Base-by-base conservation (phyloP, 2,888 invertebrate genomes). In the Theodoxus fluviatilis region DNA sequence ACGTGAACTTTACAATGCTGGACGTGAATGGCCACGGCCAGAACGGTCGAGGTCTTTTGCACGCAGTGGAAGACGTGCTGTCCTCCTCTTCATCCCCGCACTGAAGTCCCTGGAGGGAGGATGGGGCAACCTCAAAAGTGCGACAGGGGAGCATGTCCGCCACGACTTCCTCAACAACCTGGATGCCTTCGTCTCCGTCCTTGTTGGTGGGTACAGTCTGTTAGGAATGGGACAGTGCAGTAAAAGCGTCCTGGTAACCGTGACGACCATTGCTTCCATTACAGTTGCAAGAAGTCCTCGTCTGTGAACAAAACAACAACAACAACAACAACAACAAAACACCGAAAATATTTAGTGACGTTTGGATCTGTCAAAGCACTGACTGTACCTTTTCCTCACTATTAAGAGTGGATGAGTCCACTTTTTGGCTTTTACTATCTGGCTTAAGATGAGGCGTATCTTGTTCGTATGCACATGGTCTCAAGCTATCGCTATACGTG, bases 181-280 rank as follows among this genome's bases (percentile, higher is more conserved):
- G 9, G 86, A 85, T 69, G 82, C 84, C 0, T 87, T 87, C 78
- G 86, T 86, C 35, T 80, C 83, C 28, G 83, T 86, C 1, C 81
- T 87, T 65, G 81, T 83, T 37, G 84, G 86, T 86, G 71, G 76
- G 81, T 77, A 31, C 4, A 57, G 9, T 1, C 77, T 6, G n/a
- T 38, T 9, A 28, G 7, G 9, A 15, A 40, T 22, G 37, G 22
- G 22, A 33, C 4, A 64, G 18, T 7, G 7, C 15, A 38, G 12
- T 12, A 25, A 55, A 22, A 18, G 12, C 22, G 7, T 55, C 55
- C n/a, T n/a, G n/a, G n/a, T n/a, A n/a, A n/a, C n/a, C n/a, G n/a
- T n/a, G n/a, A n/a, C n/a, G n/a, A n/a, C n/a, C n/a, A n/a, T n/a
- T n/a, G n/a, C n/a, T n/a, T n/a, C n/a, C n/a, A n/a, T n/a, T n/a